Evolutionary conservation across 2,888 invertebrate species (phyloP).

Genomic region (Corbicula japonica): DNA sequence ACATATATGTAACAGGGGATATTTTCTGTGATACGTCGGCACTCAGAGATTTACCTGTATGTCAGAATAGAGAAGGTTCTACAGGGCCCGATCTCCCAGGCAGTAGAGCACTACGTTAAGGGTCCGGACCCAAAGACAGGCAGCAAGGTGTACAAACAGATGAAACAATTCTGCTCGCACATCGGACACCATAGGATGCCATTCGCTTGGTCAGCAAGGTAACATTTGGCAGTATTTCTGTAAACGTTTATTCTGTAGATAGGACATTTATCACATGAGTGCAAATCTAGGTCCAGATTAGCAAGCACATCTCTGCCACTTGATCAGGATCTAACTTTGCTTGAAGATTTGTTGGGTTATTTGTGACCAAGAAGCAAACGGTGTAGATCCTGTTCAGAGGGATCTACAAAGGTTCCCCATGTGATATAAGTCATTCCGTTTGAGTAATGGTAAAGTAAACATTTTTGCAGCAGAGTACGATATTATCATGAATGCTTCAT

Average conservation of each 20-base stretch:
- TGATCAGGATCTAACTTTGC: no score
- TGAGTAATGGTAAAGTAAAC: no score
- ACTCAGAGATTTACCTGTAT: conserved; percentile 96
- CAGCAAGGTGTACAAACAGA: conserved; percentile 89
- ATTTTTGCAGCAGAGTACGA: no score
- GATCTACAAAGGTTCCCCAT: no score
- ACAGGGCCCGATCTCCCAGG: conserved; percentile 93
- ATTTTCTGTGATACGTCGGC: conserved; percentile 94
- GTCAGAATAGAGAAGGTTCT: conserved; percentile 97
- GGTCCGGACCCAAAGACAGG: conserved; percentile 80
- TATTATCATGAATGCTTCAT: no score
- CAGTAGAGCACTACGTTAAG: conserved; percentile 94
- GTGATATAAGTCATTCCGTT: no score
- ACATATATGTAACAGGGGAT: conserved; percentile 91
- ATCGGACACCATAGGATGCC: conserved; percentile 97
- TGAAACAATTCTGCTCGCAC: conserved; percentile 92
- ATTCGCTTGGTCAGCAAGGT: conserved; percentile 96
- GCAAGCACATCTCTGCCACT: no score
- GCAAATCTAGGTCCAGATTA: no score
- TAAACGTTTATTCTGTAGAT: no score
- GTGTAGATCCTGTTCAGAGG: no score
- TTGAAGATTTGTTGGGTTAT: no score
- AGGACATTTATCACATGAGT: background rate
- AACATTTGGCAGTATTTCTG: conserved; percentile 3
- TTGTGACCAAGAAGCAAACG: no score